phyloP scores from a whole-genome alignment of 2,797 vertebrate species.

The Halcyon leucocephala region DNA sequence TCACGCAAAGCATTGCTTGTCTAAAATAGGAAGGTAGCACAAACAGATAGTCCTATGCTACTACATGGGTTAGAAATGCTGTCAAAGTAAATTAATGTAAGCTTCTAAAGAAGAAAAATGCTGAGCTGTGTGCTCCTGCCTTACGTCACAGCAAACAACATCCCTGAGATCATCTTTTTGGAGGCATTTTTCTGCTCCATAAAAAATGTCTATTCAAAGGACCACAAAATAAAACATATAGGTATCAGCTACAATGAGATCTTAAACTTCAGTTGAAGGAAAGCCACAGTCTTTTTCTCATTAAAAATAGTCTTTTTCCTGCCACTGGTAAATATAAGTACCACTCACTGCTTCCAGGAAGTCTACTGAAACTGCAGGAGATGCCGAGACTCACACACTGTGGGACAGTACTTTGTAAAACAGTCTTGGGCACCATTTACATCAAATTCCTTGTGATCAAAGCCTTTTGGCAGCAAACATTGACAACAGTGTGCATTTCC shows the following conservation, averaged over 20 bases:
- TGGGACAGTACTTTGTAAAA: background rate
- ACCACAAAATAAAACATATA: background rate
- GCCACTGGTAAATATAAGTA: background rate
- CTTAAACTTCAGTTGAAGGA: background rate
- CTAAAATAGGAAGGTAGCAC: slow-evolving; percentile 38
- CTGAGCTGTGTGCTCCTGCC: background rate
- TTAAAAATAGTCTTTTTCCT: background rate
- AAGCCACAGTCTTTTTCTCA: background rate
- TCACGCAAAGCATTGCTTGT: slow-evolving; percentile 45
- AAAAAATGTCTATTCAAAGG: background rate
- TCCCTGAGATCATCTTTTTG: background rate
- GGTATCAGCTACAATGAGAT: background rate
- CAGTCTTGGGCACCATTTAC: background rate
- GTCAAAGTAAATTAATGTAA: slow-evolving; percentile 53
- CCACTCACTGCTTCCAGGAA: background rate
- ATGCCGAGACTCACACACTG: fast-evolving
- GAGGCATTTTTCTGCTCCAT: background rate
- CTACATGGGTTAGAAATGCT: slow-evolving; percentile 23
- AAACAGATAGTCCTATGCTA: slow-evolving; percentile 32
- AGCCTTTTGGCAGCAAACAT: background rate
- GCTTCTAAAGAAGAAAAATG: slow-evolving; percentile 1
- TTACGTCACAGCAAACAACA: background rate
- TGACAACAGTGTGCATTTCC: background rate
- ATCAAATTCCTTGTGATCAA: background rate
- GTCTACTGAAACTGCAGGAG: background rate